Percentiles rank a stretch among this genome's conserved stretches.
These are phyloP conservation scores for Epistrophe eligans DNA, from an alignment of 2,888 invertebrate species.

Conservation along the genomic window DNA sequence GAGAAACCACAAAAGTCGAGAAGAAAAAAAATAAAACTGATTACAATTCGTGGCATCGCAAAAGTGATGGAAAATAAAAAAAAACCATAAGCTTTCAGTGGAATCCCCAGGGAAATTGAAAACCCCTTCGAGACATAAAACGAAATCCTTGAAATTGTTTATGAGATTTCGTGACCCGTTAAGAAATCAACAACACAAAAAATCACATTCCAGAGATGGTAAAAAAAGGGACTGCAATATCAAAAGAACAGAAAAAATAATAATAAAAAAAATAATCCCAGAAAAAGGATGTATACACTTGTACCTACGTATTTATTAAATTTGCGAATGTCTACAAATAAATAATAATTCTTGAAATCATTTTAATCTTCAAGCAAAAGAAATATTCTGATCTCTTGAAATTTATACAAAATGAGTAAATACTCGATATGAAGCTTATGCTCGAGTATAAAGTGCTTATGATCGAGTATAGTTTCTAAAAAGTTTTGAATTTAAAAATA, in stretches of 20 bases:
- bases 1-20: constrained; percentile 27
- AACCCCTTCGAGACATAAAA: constrained; percentile 28
- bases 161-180: constrained; percentile 21
- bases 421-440: too few relatives aligned
- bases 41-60: constrained; percentile 15
- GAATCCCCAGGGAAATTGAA: constrained; percentile 24
- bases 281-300: background rate
- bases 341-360: too few relatives aligned
- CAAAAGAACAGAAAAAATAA: background rate
- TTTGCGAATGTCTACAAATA: too few relatives aligned
- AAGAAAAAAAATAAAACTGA: constrained; percentile 3
- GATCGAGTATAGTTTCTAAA: too few relatives aligned
- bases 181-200: constrained; percentile 8
- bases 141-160: constrained; percentile 24
- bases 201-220: background rate
- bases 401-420: too few relatives aligned
- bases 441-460: too few relatives aligned
- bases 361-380: too few relatives aligned
- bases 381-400: too few relatives aligned
- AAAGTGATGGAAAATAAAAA: constrained; percentile 8
- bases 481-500: too few relatives aligned
- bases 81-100: constrained; percentile 1
- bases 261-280: background rate
- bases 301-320: too few relatives aligned
- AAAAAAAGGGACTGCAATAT: background rate